Evolutionary conservation across 1,140 invertebrate species (phyloP).

Genomic region (Heliothis virescens): DNA sequence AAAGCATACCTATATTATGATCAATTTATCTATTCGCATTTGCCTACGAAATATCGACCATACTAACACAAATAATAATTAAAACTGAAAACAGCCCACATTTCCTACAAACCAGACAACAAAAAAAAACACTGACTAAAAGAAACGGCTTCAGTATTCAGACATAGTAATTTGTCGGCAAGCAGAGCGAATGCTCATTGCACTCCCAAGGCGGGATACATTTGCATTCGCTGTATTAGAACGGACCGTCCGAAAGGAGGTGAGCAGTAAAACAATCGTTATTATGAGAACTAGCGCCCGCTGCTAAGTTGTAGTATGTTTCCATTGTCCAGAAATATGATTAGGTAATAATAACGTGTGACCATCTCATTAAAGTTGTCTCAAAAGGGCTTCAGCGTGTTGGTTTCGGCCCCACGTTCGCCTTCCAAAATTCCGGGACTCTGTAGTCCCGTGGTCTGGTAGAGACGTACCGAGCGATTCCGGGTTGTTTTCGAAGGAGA

Average conservation of each 20-base stretch:
- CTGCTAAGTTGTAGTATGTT: conserved; percentile 27
- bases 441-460: too few species aligned
- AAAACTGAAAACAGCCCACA: not conserved
- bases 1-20: too few species aligned
- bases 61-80: not conserved
- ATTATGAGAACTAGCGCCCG: conserved; percentile 57
- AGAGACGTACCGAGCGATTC: too few species aligned
- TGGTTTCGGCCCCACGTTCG: too few species aligned
- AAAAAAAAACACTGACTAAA: not conserved
- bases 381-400: too few species aligned
- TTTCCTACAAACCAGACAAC: not conserved
- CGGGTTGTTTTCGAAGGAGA: too few species aligned
- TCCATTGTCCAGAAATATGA: conserved; percentile 11
- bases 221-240: conserved; percentile 66
- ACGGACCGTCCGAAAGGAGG: conserved; percentile 52
- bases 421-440: too few species aligned
- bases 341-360: not conserved
- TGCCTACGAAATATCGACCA: too few species aligned
- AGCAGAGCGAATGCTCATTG: conserved; percentile 41
- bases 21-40: too few species aligned
- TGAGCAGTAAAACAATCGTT: conserved; percentile 59
- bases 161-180: conserved; percentile 48
- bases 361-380: too few species aligned
- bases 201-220: conserved; percentile 52
- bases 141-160: not conserved